phyloP scores from a whole-genome alignment of 2,797 vertebrate species.

The Acanthopagrus latus region DNA sequence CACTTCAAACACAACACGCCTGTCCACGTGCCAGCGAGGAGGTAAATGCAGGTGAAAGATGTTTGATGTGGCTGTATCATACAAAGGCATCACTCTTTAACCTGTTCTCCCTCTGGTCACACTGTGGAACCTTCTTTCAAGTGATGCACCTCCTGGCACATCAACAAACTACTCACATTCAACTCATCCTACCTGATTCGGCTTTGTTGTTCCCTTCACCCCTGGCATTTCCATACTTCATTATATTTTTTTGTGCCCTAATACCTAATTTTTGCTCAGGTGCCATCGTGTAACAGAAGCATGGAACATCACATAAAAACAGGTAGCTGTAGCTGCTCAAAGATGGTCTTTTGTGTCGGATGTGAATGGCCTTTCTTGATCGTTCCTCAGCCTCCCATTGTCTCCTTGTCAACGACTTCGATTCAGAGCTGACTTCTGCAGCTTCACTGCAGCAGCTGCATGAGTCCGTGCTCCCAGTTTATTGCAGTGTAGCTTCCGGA shows the following conservation, averaged over 20 bases:
- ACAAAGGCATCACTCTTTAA: background rate
- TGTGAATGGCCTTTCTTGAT: background rate
- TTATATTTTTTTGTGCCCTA: background rate
- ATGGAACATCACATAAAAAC: background rate
- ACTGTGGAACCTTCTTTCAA: slow-evolving; percentile 5
- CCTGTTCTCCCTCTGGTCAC: background rate
- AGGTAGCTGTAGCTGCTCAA: background rate
- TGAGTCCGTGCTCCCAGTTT: too few species aligned
- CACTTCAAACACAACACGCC: slow-evolving; percentile 58
- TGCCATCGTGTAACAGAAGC: too few species aligned
- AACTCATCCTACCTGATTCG: background rate
- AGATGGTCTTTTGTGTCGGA: background rate
- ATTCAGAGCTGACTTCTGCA: background rate
- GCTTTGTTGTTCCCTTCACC: background rate
- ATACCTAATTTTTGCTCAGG: too few species aligned
- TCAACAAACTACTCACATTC: background rate
- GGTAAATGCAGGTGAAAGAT: slow-evolving; percentile 41
- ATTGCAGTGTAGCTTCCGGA: too few species aligned
- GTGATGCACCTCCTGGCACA: background rate
- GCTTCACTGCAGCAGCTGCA: too few species aligned
- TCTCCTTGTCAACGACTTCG: background rate
- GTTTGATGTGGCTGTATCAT: slow-evolving; percentile 25
- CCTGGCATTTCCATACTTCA: background rate
- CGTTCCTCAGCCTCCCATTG: background rate
- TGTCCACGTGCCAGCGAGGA: slow-evolving; percentile 29